phyloP scores from a whole-genome alignment of 1,140 invertebrate species.

The Thaumatotibia leucotreta region DNA sequence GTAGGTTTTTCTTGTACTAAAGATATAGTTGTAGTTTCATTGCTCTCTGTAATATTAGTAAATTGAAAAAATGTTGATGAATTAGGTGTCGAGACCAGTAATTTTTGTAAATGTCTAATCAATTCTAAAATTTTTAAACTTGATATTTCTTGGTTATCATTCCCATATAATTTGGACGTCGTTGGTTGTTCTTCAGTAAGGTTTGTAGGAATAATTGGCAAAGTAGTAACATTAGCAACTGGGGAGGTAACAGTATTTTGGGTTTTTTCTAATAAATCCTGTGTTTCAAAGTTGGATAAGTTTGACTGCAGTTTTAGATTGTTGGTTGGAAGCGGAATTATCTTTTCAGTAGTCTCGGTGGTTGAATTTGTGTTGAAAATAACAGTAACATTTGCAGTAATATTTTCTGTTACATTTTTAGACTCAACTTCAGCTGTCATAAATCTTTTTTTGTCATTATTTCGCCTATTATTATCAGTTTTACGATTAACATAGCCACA shows the following conservation, averaged over 20 bases:
- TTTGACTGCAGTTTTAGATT: neutral
- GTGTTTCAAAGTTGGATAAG: neutral
- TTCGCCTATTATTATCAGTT: constrained; percentile 27
- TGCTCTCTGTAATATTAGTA: neutral
- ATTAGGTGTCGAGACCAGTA: neutral
- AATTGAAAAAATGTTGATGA: neutral
- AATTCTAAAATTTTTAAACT: neutral
- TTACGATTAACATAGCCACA: constrained; percentile 47
- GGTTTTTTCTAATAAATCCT: neutral
- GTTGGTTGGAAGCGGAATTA: neutral
- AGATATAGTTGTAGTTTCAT: neutral
- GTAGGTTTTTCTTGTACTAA: neutral
- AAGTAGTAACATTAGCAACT: neutral
- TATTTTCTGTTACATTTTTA: neutral
- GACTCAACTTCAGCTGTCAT: neutral
- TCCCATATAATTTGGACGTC: too few relatives aligned
- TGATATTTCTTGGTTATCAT: too few relatives aligned
- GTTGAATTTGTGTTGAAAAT: constrained; percentile 7
- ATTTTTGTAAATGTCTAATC: neutral
- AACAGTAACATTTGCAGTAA: neutral
- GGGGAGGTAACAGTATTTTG: neutral
- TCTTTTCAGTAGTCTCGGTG: neutral
- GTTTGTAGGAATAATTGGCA: neutral
- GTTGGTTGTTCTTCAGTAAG: neutral
- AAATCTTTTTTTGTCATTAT: neutral